A percentile compares a stretch with the other conserved stretches of the same genome.
These are phyloP conservation scores for Chaunax sp. DNA, from an alignment of 2,797 vertebrate genomes.

Conservation along the genomic window DNA sequence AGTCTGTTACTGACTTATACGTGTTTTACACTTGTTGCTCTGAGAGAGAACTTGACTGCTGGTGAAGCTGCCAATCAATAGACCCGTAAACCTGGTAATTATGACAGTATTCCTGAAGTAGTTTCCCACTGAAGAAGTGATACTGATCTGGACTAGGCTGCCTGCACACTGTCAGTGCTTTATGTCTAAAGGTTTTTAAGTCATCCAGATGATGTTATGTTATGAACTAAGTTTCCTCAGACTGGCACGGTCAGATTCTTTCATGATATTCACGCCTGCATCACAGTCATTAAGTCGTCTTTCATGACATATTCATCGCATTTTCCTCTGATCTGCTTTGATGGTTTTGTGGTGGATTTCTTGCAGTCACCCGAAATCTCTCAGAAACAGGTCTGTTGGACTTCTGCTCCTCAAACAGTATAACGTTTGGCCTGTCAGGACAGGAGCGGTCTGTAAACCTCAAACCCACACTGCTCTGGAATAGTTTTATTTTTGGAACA, in stretches of 20 bases:
- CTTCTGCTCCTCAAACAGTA: conserved; percentile 25
- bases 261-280: not conserved
- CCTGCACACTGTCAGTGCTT: conserved; percentile 26
- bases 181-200: conserved; percentile 12
- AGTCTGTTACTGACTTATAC: conserved; percentile 3
- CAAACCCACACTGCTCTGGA: not conserved
- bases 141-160: conserved; percentile 15
- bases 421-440: conserved; percentile 15
- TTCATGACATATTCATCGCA: conserved; percentile 8
- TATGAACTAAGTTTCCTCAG: conserved; percentile 27
- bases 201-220: conserved; percentile 14
- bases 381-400: conserved; percentile 12
- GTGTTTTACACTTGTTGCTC: conserved; percentile 6
- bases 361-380: conserved; percentile 12
- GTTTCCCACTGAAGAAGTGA: conserved; percentile 14
- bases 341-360: conserved; percentile 31
- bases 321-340: conserved; percentile 28
- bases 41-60: not conserved
- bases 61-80: conserved; percentile 25
- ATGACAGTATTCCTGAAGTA: conserved; percentile 7
- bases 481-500: conserved; percentile 1
- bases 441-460: conserved; percentile 11
- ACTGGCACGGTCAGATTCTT: conserved; percentile 6
- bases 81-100: conserved; percentile 5
- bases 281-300: not conserved